Base-by-base conservation (phyloP, 2,888 invertebrate genomes). In the Campoplex nolae region DNA sequence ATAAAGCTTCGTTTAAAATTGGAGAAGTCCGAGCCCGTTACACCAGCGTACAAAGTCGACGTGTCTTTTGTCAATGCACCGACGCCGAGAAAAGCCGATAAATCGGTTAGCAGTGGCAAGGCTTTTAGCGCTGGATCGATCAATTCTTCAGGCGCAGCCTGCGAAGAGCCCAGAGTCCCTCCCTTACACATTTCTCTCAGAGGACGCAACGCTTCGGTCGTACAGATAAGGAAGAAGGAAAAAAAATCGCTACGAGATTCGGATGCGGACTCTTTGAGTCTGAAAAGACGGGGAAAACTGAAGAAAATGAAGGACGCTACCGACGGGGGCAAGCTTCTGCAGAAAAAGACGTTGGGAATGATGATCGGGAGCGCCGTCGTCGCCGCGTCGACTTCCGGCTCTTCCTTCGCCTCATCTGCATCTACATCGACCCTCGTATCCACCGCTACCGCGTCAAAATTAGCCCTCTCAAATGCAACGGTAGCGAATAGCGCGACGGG, bases 101-200 rank as follows among this genome's bases (percentile, higher is more conserved):
- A 95, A 87, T 91, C 94, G n/a, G 95, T 95, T 88, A 92, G 89
- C 80, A 93, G 89, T 80, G 93, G 93, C 82, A 95, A 94, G 35
- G 94, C 95, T 51, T 95, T 95, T 71, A 94, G 95, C 86, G 93
- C 95, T 8, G 94, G 95, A 0, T 88, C 92, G 38, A 89, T 91
- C 76, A 90, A 91, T 90, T 88, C 62, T 62, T 62, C 92, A 87
- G 88, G 91, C 3, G 87, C 89, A 18, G 88, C 89, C 18, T 87
- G 79, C 88, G 97, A 97, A 87, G 98, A 98, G 91, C 96, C 97
- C 9, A 95, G 98, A 81, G 98, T 98, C 71, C 98, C 98, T 11
- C 98, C 98, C 1, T 95, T 98, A 86, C 98, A 98, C 93, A 98
- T 98, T 91, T 98, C 98, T 83, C 95, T 98, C 65, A 95, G 98